phyloP scores from a whole-genome alignment of 2,888 invertebrate species.

The Mechanitis mazaeus region DNA sequence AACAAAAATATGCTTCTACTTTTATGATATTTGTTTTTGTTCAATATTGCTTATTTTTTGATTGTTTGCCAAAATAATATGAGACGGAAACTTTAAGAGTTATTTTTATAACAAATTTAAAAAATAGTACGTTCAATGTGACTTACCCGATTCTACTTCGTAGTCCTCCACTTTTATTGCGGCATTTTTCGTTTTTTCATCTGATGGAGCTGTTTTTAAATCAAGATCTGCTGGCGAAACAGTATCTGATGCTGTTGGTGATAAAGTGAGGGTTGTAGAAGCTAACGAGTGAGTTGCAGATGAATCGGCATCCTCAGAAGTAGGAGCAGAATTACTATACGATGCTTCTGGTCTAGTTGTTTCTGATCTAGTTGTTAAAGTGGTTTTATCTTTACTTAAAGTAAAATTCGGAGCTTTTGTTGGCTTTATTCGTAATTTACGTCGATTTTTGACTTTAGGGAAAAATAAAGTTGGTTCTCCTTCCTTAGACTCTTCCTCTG shows the following conservation, averaged over 20 bases:
- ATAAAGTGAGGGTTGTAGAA: slow-evolving; percentile 24
- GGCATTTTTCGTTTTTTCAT: slow-evolving; percentile 24
- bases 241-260: slow-evolving; percentile 24
- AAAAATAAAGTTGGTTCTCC: slow-evolving; percentile 60
- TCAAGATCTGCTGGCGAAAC: slow-evolving; percentile 25
- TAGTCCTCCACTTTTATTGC: slow-evolving; percentile 2
- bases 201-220: slow-evolving; percentile 29
- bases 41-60: too few species aligned
- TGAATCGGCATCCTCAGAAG: slow-evolving; percentile 1
- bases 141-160: not conserved
- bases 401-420: slow-evolving; percentile 19
- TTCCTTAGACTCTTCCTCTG: slow-evolving; percentile 43
- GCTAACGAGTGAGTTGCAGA: slow-evolving; percentile 13
- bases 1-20: not conserved
- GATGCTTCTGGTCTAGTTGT: slow-evolving; percentile 11
- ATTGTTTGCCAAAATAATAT: not conserved
- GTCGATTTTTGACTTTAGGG: slow-evolving; percentile 52
- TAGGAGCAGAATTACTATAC: not conserved
- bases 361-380: slow-evolving; percentile 7
- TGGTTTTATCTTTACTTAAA: slow-evolving; percentile 19
- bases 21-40: too few species aligned
- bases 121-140: not conserved
- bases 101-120: not conserved
- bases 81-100: not conserved
- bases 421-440: slow-evolving; percentile 37